Conservation (phyloP, 2,888 invertebrate species). For the Eledona agricola region DNA sequence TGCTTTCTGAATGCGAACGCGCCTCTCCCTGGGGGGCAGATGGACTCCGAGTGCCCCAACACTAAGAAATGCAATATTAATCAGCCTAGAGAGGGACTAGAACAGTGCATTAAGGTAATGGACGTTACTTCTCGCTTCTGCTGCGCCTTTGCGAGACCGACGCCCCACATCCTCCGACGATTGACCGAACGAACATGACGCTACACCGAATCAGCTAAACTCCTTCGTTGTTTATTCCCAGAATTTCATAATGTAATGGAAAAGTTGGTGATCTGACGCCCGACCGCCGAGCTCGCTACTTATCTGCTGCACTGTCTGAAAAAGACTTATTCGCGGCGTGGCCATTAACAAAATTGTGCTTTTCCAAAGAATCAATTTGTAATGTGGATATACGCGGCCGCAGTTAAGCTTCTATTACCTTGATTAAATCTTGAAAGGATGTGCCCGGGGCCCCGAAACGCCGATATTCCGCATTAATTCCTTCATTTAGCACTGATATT, state of each 20-base stretch:
- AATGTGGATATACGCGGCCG: slow-evolving; percentile 43
- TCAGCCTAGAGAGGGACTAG: slow-evolving; percentile 64
- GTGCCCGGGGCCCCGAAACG: slow-evolving; percentile 24
- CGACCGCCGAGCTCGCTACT: slow-evolving; percentile 11
- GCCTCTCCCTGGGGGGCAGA: slow-evolving; percentile 52
- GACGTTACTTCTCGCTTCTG: slow-evolving; percentile 51
- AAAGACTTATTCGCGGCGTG: slow-evolving; percentile 43
- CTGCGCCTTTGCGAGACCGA: slow-evolving; percentile 22
- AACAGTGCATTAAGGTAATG: slow-evolving; percentile 64
- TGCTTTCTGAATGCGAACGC: slow-evolving; percentile 49
- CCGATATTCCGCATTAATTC: slow-evolving; percentile 27
- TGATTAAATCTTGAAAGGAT: slow-evolving; percentile 47
- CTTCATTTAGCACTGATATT: slow-evolving; percentile 14
- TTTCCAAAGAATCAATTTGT: slow-evolving; percentile 49
- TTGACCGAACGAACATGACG: slow-evolving; percentile 17
- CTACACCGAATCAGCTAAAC: slow-evolving; percentile 3
- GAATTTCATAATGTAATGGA: slow-evolving; percentile 42
- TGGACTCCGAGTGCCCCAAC: slow-evolving; percentile 58
- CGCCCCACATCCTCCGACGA: slow-evolving; percentile 2
- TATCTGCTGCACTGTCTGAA: slow-evolving; percentile 34
- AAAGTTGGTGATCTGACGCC: slow-evolving; percentile 34
- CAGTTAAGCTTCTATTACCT: slow-evolving; percentile 46
- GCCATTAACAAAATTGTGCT: slow-evolving; percentile 49
- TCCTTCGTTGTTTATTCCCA: slow-evolving; percentile 30
- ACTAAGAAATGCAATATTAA: slow-evolving; percentile 72